phyloP scores from a whole-genome alignment of 2,888 invertebrate species.

The Agrotis exclamationis region DNA sequence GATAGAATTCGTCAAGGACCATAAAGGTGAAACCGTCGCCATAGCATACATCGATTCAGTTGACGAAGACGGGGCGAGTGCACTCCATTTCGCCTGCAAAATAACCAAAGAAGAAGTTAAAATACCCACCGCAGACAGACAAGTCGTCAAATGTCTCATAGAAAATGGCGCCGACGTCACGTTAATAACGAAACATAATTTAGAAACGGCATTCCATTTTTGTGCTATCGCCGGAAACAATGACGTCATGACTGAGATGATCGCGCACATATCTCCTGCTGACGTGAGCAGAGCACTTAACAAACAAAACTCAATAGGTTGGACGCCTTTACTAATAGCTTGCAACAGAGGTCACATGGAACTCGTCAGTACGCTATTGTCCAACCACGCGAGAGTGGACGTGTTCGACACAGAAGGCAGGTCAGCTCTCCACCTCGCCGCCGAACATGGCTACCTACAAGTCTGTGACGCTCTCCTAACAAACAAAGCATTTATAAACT shows the following conservation, averaged over 20 bases:
- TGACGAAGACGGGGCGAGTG: conserved; percentile 98
- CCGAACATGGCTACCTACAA: conserved; percentile 97
- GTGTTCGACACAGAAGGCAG: conserved; percentile 99
- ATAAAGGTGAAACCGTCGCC: conserved; percentile 94
- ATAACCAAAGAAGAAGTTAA: conserved; percentile 95
- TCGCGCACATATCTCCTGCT: conserved; percentile 96
- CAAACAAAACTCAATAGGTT: conserved; percentile 97
- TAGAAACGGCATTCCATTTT: conserved; percentile 99
- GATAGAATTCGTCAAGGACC: conserved; percentile 95
- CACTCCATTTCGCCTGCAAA: conserved; percentile 98
- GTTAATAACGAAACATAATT: conserved; percentile 95
- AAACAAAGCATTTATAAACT: conserved; percentile 99
- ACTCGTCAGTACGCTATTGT: conserved; percentile 96
- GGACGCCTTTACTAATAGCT: conserved; percentile 99
- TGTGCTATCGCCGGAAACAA: conserved; percentile 99
- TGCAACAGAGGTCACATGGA: conserved; percentile 99
- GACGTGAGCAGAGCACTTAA: conserved; percentile 98
- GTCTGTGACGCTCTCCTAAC: conserved; percentile 97
- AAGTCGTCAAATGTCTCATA: conserved; percentile 97
- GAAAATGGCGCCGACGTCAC: conserved; percentile 98
- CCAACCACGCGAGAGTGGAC: conserved; percentile 99
- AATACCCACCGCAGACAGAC: conserved; percentile 94
- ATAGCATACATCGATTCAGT: conserved; percentile 96
- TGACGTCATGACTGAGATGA: conserved; percentile 98
- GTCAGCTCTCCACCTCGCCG: conserved; percentile 98